Evolutionary conservation across 2,888 invertebrate genomes (phyloP), one percentile per base, ranked within the genome.

Genomic region (Aphrophora alni): DNA sequence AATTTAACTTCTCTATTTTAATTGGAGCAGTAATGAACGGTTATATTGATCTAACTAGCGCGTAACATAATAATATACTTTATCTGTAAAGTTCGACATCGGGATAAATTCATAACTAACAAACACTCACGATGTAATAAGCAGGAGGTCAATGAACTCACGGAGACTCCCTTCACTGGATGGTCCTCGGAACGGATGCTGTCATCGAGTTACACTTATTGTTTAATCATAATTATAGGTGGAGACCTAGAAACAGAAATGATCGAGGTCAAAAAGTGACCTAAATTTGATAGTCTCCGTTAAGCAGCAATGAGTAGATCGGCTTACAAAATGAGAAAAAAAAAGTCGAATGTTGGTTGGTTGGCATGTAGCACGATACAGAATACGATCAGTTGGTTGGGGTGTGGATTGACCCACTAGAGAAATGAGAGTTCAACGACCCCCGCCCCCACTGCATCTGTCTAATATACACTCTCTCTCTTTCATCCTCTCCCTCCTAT

Each of bases 211-310:
- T 44, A 44, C 2, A 17, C 59, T 59, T 59, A 59, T 59, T 59
- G 59, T 59, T 59, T 59, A 59, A 59, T 59, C 59, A 59, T 59
- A 59, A 59, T 59, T 59, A 59, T 59, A 21, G 59, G 59, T 59
- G 59, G 44, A 59, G 59, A 59, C 59, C 59, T 59, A 59, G 59
- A 59, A 59, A 59, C 59, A 5, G 59, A n/a, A 59, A 21, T 59
- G 21, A 59, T 59, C 59, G 59, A 59, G 59, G 59, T 59, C 59
- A 59, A 59, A 59, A 59, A 59, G 59, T 21, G 59, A 59, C 59
- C 59, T 59, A 59, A 59, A 59, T 59, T 59, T 59, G 59, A 59
- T 21, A 59, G 59, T 3, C 59, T 59, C 59, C 59, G 59, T 59
- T 59, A 59, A 59, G 59, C 59, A 12, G 59, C 59, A 59, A n/a